Conservation (phyloP, 2,797 vertebrate species). For the Lepidocolaptes lacrymiger region DNA sequence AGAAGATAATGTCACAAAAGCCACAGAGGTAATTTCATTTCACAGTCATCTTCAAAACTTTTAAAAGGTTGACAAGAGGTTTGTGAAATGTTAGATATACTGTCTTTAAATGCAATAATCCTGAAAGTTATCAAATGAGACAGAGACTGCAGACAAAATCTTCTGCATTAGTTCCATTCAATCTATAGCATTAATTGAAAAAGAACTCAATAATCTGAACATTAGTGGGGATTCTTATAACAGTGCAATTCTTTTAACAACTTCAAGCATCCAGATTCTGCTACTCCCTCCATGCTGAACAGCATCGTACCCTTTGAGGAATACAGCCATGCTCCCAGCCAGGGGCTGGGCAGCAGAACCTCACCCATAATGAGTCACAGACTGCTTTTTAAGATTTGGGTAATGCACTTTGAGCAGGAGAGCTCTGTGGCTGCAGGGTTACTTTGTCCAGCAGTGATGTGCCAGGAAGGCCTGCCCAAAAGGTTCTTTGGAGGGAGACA, state of each 20-base stretch:
- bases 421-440: neutral
- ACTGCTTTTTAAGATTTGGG: neutral
- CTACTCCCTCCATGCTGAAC: neutral
- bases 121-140: neutral
- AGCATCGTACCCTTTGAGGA: neutral
- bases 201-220: neutral
- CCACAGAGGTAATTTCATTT: neutral
- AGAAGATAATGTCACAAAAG: neutral
- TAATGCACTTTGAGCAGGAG: neutral
- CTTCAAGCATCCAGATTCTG: neutral
- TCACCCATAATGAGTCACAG: neutral
- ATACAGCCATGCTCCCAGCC: neutral
- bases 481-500: neutral
- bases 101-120: neutral
- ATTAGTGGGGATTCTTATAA: neutral
- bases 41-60: neutral
- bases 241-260: neutral
- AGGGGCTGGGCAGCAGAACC: neutral
- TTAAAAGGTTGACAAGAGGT: neutral
- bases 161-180: neutral
- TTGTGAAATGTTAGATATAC: neutral
- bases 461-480: fast-evolving
- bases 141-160: neutral
- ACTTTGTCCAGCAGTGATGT: neutral
- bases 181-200: neutral